Evolutionary conservation across 2,113 vertebrate species (phyloP).

Genomic region (Mobula hypostoma): DNA sequence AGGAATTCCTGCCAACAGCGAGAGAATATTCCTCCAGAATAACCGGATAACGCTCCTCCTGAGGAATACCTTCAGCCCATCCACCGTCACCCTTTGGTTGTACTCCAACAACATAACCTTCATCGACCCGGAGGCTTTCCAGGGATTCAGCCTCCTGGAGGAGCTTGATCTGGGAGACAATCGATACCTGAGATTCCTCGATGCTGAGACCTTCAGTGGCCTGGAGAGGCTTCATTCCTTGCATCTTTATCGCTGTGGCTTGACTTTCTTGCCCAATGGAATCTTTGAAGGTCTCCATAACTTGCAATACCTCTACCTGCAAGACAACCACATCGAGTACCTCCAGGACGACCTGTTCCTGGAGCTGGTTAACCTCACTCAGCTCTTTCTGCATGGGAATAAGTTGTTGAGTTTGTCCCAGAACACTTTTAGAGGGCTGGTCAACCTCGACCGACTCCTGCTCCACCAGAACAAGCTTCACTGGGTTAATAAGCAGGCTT

Average conservation of each 20-base stretch:
- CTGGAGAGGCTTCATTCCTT: constrained; percentile 82
- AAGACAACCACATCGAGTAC: constrained; percentile 91
- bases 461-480: constrained; percentile 93
- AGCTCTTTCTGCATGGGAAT: constrained; percentile 94
- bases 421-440: constrained; percentile 85
- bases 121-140: constrained; percentile 86
- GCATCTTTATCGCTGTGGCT: constrained; percentile 89
- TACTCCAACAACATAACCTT: constrained; percentile 97
- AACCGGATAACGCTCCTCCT: constrained; percentile 86
- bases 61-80: constrained; percentile 83
- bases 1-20: constrained; percentile 84
- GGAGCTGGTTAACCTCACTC: constrained; percentile 92
- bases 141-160: constrained; percentile 81
- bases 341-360: constrained; percentile 92
- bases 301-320: constrained; percentile 94
- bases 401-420: constrained; percentile 85
- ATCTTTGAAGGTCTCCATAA: constrained; percentile 82
- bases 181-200: constrained; percentile 73
- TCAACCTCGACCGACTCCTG: constrained; percentile 84
- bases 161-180: constrained; percentile 97
- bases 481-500: constrained; percentile 81
- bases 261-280: constrained; percentile 72
- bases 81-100: constrained; percentile 87
- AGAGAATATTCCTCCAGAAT: constrained; percentile 92
- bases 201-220: constrained; percentile 84